Evolutionary conservation across 2,888 invertebrate species (phyloP).

Genomic region (Diaperis boleti): DNA sequence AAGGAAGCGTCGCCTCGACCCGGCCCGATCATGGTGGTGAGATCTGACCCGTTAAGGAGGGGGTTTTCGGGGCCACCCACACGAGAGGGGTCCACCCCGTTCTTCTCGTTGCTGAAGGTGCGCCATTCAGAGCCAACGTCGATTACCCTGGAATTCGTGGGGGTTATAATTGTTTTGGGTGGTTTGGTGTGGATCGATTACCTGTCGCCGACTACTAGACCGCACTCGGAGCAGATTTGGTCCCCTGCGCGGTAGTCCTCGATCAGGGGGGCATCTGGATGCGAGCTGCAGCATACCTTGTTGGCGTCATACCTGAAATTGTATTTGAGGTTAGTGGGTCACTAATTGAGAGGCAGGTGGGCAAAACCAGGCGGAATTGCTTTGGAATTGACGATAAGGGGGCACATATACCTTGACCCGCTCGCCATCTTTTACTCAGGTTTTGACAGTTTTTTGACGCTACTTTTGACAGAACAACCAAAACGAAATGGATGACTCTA

Average conservation of each 20-base stretch:
- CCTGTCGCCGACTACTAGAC: slow-evolving; percentile 99
- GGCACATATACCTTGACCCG: too few relatives aligned
- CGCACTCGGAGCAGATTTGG: slow-evolving; percentile 99
- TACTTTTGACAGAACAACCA: too few relatives aligned
- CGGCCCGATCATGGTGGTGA: slow-evolving; percentile 94
- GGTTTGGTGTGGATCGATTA: slow-evolving; percentile 61
- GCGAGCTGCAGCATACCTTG: slow-evolving; percentile 90
- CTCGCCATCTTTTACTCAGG: too few relatives aligned
- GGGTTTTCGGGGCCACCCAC: slow-evolving; percentile 99
- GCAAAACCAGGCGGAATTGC: too few relatives aligned
- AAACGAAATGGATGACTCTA: too few relatives aligned
- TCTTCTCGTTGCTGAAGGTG: slow-evolving; percentile 98
- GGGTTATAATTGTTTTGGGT: slow-evolving; percentile 3
- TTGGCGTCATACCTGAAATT: slow-evolving; percentile 74
- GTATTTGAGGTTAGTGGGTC: neutral
- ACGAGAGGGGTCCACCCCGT: slow-evolving; percentile 97
- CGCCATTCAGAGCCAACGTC: slow-evolving; percentile 99
- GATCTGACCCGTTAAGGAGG: slow-evolving; percentile 92
- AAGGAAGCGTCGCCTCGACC: slow-evolving; percentile 82
- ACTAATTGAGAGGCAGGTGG: too few relatives aligned
- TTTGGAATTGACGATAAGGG: too few relatives aligned
- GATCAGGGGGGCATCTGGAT: slow-evolving; percentile 95
- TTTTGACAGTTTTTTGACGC: too few relatives aligned
- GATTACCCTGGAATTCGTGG: slow-evolving; percentile 84
- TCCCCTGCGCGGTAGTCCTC: slow-evolving; percentile 99